Base-by-base conservation (phyloP, 2,797 vertebrate species). In the Netta rufina region DNA sequence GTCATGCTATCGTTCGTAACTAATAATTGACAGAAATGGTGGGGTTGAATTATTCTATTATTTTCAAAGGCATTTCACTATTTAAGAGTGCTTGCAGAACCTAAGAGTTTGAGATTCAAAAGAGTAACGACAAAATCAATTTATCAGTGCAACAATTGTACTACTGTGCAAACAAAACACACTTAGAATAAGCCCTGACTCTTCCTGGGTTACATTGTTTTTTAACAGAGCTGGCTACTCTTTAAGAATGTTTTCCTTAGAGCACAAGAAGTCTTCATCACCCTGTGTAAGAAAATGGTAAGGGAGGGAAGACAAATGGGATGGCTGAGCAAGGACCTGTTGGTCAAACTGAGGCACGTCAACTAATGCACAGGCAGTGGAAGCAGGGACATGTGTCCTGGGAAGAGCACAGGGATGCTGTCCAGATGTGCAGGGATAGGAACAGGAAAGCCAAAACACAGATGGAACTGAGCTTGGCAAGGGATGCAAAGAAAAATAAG, bases 101-200 rank as follows among this genome's bases (percentile, higher is more conserved):
- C 7, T n/a, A 74, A 61, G 4, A 28, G 6, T 58, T 83, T 62
- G 27, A 66, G 36, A 66, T 76, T 77, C 41, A 62, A 72, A 89
- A 74, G 13, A 84, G 45, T 6, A 76, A 27, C 7, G 66, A 33
- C 3, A 49, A 66, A 60, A 82, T 36, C 32, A 60, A 17, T 60
- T 27, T 87, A 5, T 6, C 41, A 56, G 5, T 62, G 8, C 13
- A 84, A 73, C 7, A 56, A 62, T 9, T 3, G 1, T 27, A 30
- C 3, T 54, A 30, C 16, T 0, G 0, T 41, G 9, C 18, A 69
- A 73, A 21, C 1, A 70, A 65, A 89, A 76, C 2, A 3, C 51
- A 19, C 11, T 8, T 43, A 56, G 32, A 89, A 79, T 36, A 78
- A 88, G 51, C 1, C 39, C 10, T 61, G 30, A 11, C 9, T 41